These are phyloP conservation scores for Halictus ligatus DNA, from an alignment of 2,888 invertebrate genomes.

Conservation along the genomic window DNA sequence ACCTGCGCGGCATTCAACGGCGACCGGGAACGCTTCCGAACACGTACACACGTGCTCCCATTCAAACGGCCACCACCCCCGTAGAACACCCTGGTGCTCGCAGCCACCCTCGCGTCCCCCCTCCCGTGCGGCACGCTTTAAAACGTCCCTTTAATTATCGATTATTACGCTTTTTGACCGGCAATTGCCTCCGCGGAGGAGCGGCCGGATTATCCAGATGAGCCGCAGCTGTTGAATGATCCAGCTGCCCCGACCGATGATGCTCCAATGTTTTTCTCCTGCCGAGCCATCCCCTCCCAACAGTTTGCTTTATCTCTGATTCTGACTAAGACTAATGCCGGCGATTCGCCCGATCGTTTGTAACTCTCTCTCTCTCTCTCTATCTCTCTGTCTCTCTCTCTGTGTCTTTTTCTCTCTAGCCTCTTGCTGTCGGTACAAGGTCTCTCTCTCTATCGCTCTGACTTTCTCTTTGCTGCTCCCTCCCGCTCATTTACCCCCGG, in stretches of 20 bases:
- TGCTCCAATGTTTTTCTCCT: constrained; percentile 70
- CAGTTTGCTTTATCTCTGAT: constrained; percentile 81
- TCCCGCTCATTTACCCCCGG: constrained; percentile 70
- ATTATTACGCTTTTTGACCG: constrained; percentile 65
- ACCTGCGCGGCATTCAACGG: neutral
- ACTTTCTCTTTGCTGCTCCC: constrained; percentile 27
- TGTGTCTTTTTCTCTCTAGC: constrained; percentile 38
- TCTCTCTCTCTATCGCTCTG: constrained; percentile 46
- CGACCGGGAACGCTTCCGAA: neutral
- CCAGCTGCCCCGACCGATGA: constrained; percentile 38
- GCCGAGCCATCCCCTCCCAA: constrained; percentile 67
- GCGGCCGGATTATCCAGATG: constrained; percentile 64
- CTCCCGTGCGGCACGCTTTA: constrained; percentile 20
- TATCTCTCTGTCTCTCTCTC: constrained; percentile 49
- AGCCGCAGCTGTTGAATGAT: constrained; percentile 67
- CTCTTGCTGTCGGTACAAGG: neutral
- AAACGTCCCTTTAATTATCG: constrained; percentile 61
- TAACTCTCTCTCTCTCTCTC: constrained; percentile 71
- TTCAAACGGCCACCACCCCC: constrained; percentile 18
- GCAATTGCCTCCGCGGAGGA: constrained; percentile 41
- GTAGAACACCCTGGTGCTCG: neutral
- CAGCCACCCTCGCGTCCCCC: neutral
- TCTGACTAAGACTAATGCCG: constrained; percentile 81
- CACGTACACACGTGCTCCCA: constrained; percentile 30
- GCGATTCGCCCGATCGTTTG: constrained; percentile 80